Base-by-base conservation (phyloP, 2,113 vertebrate genomes). In the Channa argus region DNA sequence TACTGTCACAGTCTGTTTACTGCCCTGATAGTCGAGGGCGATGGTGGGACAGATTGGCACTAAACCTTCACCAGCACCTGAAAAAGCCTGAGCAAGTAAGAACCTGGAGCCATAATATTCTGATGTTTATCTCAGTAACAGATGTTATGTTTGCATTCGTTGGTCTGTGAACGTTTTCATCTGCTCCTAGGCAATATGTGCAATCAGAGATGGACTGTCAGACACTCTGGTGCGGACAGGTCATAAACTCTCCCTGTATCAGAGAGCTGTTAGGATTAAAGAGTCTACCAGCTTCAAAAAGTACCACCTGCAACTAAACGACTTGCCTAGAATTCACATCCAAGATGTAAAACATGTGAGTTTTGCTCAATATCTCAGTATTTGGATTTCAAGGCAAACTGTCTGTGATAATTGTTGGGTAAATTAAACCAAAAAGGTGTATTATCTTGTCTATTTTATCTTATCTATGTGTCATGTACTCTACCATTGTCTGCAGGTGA, bases 41-140 rank as follows among this genome's bases (percentile, higher is more conserved):
- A 2, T 99, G 98, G 98, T 99, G 98, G 98, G 97, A 99, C 73
- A 93, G 98, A 4, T 93, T 99, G 38, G 96, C 96, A 0, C 94
- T 99, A 12, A 99, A 99, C 87, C 90, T 99, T 12, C 97, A 98
- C 51, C 97, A 99, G 85, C 97, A 99, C 85, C 84, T 99, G 51
- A 98, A 96, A 83, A 93, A 88, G 67, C 89, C 87, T 0, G 91
- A 96, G 69, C 92, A 93, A 91, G 97, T 98, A 92, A 8, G 80
- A n/a, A 2, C 64, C 75, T 76, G 51, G 61, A 63, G 63, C n/a
- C 58, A 10, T 11, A 36, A 24, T 24, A 24, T 24, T 24, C 24
- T 24, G 24, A 24, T 24, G 24, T 24, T 24, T 24, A 24, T 24
- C 15, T 63, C 3, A 43, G 6, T n/a, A 24, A 15, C 13, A 44